Evolutionary conservation across 2,888 invertebrate species (phyloP).

Genomic region (Drosophila tanythrix): DNA sequence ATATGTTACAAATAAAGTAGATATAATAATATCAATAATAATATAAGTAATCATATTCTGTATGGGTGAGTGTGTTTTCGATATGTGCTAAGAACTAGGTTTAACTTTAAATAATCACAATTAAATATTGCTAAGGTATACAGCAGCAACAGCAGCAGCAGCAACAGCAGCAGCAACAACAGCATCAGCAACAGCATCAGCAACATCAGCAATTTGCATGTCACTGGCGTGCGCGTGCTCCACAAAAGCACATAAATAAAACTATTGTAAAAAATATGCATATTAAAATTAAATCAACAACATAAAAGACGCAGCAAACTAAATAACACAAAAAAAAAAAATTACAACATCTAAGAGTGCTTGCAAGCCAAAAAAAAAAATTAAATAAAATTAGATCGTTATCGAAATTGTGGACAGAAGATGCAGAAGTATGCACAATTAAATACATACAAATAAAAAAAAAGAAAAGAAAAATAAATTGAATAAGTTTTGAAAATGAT

Average conservation of each 20-base stretch:
- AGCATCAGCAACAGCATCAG: slow-evolving; percentile 8
- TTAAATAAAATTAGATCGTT: slow-evolving; percentile 7
- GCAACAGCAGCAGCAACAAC: slow-evolving; percentile 8
- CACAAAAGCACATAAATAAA: slow-evolving; percentile 48
- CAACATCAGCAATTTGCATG: slow-evolving; percentile 18
- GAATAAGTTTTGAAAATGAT: slow-evolving; percentile 29
- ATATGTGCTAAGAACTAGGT: slow-evolving; percentile 55
- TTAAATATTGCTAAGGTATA: slow-evolving; percentile 69
- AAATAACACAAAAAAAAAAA: slow-evolving; percentile 43
- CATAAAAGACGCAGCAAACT: slow-evolving; percentile 69
- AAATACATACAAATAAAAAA: slow-evolving; percentile 9
- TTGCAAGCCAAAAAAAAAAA: slow-evolving; percentile 11
- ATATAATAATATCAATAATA: slow-evolving; percentile 36
- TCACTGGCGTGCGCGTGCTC: slow-evolving; percentile 27
- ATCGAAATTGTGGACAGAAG: slow-evolving; percentile 18
- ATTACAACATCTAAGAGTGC: slow-evolving; percentile 22
- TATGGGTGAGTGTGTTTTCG: slow-evolving; percentile 11
- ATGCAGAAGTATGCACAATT: slow-evolving; percentile 19
- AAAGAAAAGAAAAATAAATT: slow-evolving; percentile 17
- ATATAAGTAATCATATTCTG: slow-evolving; percentile 25
- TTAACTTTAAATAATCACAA: slow-evolving; percentile 73
- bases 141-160: slow-evolving; percentile 39
- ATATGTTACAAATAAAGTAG: slow-evolving; percentile 39
- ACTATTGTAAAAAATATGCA: slow-evolving; percentile 52
- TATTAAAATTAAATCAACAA: slow-evolving; percentile 79